Base-by-base conservation (phyloP, 2,888 invertebrate genomes). In the Polydesmus complanatus region DNA sequence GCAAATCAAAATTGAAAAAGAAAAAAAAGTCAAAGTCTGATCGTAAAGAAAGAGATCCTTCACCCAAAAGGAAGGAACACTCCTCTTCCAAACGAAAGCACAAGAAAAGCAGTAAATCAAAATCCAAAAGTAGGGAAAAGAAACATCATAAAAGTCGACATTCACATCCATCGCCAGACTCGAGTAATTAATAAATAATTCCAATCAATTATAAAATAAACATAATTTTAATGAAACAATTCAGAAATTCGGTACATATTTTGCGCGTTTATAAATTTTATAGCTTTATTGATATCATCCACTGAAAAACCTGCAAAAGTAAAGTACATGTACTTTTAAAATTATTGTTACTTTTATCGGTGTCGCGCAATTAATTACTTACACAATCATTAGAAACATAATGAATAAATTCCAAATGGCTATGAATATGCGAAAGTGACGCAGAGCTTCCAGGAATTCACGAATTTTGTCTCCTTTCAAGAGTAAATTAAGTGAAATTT, bases 331-430 rank as follows among this genome's bases (percentile, higher is more conserved):
- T 37, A 8, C 14, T 37, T 8, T 8, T 37, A 14, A 37, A 37
- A 14, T 8, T 8, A 8, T 37, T 37, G 37, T 37, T 8, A 37
- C 14, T 37, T 8, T 37, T 37, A 37, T 8, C 14, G 37, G 37
- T 37, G 37, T 37, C 37, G 14, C 14, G 14, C 14, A 8, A 37
- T 37, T 37, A 37, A 37, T 37, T 37, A 14, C 37, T 37, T 37
- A 37, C 37, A 59, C 54, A 18, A 59, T n/a, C 61, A 61, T 61
- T 21, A 61, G 54, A 47, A 61, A 61, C 58, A 61, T 61, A 19
- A 58, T 54, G 54, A 61, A 57, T 26, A 61, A 21, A 54, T 61
- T 61, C 61, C 61, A 61, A 14, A 61, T 21, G 27, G 57, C 61
- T 23, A 61, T 61, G 25, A 61, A 61, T 21, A 23, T 58, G 11